These are phyloP conservation scores for Incurvaria masculella DNA, from an alignment of 2,888 invertebrate species.

Conservation along the genomic window DNA sequence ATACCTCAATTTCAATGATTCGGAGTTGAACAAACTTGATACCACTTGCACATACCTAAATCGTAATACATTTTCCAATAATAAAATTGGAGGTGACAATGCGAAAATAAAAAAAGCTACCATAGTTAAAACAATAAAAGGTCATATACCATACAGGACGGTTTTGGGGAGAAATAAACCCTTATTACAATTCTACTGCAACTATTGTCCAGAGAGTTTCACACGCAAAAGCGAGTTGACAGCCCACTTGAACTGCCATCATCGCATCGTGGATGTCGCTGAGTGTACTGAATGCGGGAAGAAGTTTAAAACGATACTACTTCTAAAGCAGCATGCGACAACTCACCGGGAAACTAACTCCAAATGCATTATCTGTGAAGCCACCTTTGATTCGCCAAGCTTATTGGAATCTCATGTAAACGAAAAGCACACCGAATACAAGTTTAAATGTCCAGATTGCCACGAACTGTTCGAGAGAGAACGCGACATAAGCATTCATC, in stretches of 20 bases:
- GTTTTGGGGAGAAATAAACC: background rate
- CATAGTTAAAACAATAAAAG: background rate
- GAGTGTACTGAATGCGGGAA: background rate
- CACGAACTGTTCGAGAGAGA: background rate
- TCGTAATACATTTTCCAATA: background rate
- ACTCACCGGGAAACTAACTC: background rate
- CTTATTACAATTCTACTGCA: background rate
- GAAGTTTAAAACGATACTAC: background rate
- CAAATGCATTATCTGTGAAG: background rate
- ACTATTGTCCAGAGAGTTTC: background rate
- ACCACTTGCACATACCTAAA: background rate
- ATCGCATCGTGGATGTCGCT: background rate
- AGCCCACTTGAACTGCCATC: background rate
- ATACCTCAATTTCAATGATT: background rate
- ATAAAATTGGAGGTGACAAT: background rate
- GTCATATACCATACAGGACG: no score
- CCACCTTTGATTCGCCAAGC: background rate
- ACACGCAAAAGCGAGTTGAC: background rate
- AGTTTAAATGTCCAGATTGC: background rate
- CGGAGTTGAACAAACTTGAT: background rate
- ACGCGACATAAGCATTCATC: background rate
- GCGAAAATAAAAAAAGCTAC: background rate
- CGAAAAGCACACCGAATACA: background rate
- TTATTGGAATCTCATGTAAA: background rate
- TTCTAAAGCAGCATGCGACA: background rate